A percentile compares a stretch with the other conserved stretches of the same genome.
phyloP scores from a whole-genome alignment of 2,797 vertebrate species.

The Amblyraja radiata region DNA sequence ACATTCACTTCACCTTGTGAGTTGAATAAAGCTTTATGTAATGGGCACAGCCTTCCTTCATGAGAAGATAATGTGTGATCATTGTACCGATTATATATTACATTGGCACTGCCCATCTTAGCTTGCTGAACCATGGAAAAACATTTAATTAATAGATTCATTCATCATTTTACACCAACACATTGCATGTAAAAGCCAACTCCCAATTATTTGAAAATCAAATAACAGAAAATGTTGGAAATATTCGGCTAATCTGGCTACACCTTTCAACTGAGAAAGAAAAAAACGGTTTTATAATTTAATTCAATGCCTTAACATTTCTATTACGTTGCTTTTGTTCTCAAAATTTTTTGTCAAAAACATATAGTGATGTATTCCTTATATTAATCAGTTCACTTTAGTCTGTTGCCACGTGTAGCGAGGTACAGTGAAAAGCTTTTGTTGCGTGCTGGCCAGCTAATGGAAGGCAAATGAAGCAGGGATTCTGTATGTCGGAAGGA shows the following conservation, averaged over 20 bases:
- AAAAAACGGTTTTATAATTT: too few species aligned
- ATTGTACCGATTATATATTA: not conserved
- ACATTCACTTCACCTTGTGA: not conserved
- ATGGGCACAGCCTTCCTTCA: not conserved
- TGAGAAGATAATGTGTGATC: not conserved
- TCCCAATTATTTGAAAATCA: not conserved
- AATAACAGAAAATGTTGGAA: not conserved
- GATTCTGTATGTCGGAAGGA: too few species aligned
- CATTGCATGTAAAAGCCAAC: not conserved
- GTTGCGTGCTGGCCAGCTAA: too few species aligned
- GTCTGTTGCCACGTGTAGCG: too few species aligned
- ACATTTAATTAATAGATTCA: not conserved
- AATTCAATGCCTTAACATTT: too few species aligned
- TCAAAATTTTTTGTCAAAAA: not conserved
- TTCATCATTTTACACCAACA: not conserved
- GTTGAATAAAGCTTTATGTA: not conserved
- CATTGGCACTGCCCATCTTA: not conserved
- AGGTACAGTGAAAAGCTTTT: too few species aligned
- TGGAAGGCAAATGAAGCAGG: too few species aligned
- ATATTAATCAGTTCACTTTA: not conserved
- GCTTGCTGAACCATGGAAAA: not conserved
- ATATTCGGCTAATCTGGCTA: not conserved
- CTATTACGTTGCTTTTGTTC: too few species aligned
- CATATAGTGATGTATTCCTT: not conserved
- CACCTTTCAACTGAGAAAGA: too few species aligned